Evolutionary conservation across 2,888 invertebrate species (phyloP).

Genomic region (Tanytarsus gracilentus): DNA sequence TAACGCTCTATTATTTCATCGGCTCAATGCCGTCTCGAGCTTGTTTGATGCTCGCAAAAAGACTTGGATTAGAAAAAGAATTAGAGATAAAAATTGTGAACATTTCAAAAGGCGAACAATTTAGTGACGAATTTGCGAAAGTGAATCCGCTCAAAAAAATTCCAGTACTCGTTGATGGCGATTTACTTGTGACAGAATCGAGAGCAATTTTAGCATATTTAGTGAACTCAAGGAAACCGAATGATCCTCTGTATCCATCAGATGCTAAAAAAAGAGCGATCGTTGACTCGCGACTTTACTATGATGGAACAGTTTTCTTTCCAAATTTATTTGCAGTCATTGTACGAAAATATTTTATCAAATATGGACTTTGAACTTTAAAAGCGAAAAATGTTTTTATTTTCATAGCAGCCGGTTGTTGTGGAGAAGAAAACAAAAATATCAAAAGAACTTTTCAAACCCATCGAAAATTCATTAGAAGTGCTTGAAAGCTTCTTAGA

Average conservation of each 20-base stretch:
- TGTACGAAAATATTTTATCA: background rate
- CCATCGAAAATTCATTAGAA: slow-evolving; percentile 49
- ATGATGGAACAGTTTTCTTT: slow-evolving; percentile 53
- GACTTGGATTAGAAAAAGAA: background rate
- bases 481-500: slow-evolving; percentile 37
- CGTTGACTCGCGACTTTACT: slow-evolving; percentile 54
- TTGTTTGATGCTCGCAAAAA: background rate
- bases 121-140: slow-evolving; percentile 8
- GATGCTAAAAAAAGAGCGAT: slow-evolving; percentile 49
- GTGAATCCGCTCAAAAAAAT: slow-evolving; percentile 13
- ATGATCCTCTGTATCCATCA: slow-evolving; percentile 52
- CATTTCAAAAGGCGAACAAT: background rate
- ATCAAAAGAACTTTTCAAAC: slow-evolving; percentile 46
- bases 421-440: slow-evolving; percentile 51
- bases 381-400: background rate
- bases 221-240: slow-evolving; percentile 46
- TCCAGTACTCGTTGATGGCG: slow-evolving; percentile 19
- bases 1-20: background rate
- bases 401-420: slow-evolving; percentile 51
- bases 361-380: background rate
- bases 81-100: slow-evolving; percentile 4
- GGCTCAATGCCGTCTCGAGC: slow-evolving; percentile 1
- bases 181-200: slow-evolving; percentile 57
- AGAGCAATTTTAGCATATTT: slow-evolving; percentile 56
- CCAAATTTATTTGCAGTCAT: slow-evolving; percentile 43